Conservation (phyloP, 2,888 invertebrate species). For the Podotricha telesiphe region DNA sequence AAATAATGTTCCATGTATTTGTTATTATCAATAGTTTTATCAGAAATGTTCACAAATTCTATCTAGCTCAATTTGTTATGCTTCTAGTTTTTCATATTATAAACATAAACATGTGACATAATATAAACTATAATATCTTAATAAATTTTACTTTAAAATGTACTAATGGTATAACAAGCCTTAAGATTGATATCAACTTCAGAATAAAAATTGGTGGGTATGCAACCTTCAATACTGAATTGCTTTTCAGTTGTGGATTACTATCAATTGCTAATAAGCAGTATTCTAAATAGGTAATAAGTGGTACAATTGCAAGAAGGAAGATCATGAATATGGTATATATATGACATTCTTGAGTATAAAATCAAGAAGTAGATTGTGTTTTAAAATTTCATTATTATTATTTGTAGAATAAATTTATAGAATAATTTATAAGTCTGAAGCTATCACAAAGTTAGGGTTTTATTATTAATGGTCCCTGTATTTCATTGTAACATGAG, state of each 20-base stretch:
- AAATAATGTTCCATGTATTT: neutral
- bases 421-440: neutral
- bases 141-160: neutral
- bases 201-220: neutral
- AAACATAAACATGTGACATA: too few species aligned
- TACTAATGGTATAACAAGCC: neutral
- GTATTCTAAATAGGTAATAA: neutral
- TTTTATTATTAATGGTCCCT: neutral
- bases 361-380: neutral
- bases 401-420: neutral
- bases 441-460: neutral
- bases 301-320: neutral
- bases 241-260: neutral
- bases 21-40: neutral
- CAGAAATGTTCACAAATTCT: neutral
- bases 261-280: neutral
- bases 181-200: neutral
- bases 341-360: neutral
- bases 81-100: neutral
- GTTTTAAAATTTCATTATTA: neutral
- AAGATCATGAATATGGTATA: neutral
- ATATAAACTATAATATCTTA: neutral
- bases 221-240: neutral
- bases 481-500: neutral
- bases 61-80: neutral